Base-by-base conservation (phyloP, 2,113 vertebrate species). In the Amazona guildingii region DNA sequence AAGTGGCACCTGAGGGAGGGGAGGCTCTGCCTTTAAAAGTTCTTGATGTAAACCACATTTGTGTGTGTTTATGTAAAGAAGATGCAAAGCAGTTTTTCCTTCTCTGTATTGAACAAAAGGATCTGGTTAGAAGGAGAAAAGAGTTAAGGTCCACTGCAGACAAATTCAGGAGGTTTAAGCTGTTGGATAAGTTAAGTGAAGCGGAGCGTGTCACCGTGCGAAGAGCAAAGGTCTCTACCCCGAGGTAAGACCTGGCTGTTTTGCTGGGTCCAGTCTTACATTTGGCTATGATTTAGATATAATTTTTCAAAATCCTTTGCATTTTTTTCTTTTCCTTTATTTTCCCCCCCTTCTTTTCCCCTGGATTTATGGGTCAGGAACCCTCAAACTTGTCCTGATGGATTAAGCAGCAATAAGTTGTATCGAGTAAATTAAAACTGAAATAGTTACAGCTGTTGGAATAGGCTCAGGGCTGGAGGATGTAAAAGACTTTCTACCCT, bases 381-480 rank as follows among this genome's bases (percentile, higher is more conserved):
- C 96, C 94, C 95, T 97, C 97, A 52, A 86, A 63, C 57, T 94
- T 97, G 97, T 96, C 97, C 94, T 97, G 97, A 97, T 98, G 97
- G 97, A 98, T 98, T 98, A 97, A 97, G 95, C 97, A 98, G 97
- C 97, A 96, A 96, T 91, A 93, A 96, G 94, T 69, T 88, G 90
- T 66, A 90, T 92, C 28, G 5, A 97, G 97, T 94, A 97, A 98
- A 98, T 98, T 97, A 97, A 97, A 98, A 97, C 96, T 96, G 97
- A 97, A 98, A 97, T 94, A 90, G 96, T 97, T 97, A 96, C 97
- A 97, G 98, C 97, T 98, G 97, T 97, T 95, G 96, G 92, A 93
- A 92, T 27, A 54, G 95, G 94, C 91, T 87, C 37, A 17, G 90
- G 92, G 67, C 95, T 91, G 86, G 83, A 72, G 57, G 88, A 88